Percentiles rank a stretch among this genome's conserved stretches.
Conservation (phyloP, 2,888 invertebrate species). For the Synergus itoensis region DNA sequence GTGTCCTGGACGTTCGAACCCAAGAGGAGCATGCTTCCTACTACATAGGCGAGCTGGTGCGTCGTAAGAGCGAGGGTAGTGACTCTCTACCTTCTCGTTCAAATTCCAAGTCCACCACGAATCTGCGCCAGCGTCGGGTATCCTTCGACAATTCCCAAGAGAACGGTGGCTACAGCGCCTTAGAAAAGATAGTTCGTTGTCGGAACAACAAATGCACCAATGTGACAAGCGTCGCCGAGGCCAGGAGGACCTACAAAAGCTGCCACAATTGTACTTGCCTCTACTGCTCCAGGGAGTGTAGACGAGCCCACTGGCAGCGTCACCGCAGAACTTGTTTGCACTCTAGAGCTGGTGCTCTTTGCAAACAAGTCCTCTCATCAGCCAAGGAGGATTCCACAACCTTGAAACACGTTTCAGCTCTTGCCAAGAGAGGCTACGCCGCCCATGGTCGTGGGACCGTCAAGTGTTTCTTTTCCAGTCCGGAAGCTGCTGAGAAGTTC, state of each 20-base stretch:
- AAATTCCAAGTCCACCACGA: slow-evolving; percentile 50
- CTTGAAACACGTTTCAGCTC: slow-evolving; percentile 87
- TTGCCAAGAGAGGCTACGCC: slow-evolving; percentile 91
- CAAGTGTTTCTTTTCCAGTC: slow-evolving; percentile 93
- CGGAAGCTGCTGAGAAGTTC: slow-evolving; percentile 91
- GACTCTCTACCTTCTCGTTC: slow-evolving; percentile 76
- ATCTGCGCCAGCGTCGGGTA: slow-evolving; percentile 77
- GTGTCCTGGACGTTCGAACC: slow-evolving; percentile 64
- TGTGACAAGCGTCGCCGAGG: slow-evolving; percentile 86
- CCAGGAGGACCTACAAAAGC: slow-evolving; percentile 91
- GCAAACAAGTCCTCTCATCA: slow-evolving; percentile 90
- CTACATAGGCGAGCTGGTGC: slow-evolving; percentile 74
- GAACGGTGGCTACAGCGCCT: slow-evolving; percentile 76
- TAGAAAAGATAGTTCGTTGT: slow-evolving; percentile 84
- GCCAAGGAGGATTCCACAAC: slow-evolving; percentile 89
- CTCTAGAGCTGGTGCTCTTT: slow-evolving; percentile 93
- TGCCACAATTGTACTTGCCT: slow-evolving; percentile 97
- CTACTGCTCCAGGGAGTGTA: slow-evolving; percentile 95
- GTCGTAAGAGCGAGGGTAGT: slow-evolving; percentile 84
- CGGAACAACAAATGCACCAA: slow-evolving; percentile 90
- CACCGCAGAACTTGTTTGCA: slow-evolving; percentile 95
- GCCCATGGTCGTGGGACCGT: slow-evolving; percentile 94
- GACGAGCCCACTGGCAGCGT: slow-evolving; percentile 95
- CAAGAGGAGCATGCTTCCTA: slow-evolving; percentile 63
- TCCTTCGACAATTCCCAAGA: slow-evolving; percentile 81